A percentile compares a stretch with the other conserved stretches of the same genome.
These are phyloP conservation scores for Nannospalax galili DNA, from an alignment of 2,113 vertebrate genomes.

Conservation along the genomic window DNA sequence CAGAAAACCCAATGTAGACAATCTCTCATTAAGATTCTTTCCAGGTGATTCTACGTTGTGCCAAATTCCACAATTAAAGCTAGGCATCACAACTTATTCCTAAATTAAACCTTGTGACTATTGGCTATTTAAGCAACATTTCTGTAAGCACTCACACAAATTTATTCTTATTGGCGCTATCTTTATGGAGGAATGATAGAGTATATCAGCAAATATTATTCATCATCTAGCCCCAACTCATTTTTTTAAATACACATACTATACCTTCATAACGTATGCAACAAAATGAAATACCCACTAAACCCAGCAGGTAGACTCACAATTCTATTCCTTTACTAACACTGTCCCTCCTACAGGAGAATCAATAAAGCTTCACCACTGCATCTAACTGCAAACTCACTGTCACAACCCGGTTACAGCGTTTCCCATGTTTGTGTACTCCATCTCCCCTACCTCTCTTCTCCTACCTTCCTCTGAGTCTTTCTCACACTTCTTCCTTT, in stretches of 20 bases:
- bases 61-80: background rate
- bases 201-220: background rate
- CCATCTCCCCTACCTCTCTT: background rate
- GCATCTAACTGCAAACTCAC: background rate
- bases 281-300: background rate
- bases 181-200: background rate
- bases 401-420: background rate
- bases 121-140: background rate
- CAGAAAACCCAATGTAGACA: background rate
- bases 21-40: background rate
- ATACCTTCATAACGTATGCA: background rate
- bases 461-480: background rate
- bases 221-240: background rate
- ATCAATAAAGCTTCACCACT: background rate
- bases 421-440: background rate
- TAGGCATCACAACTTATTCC: background rate
- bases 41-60: background rate
- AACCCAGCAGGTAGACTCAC: background rate
- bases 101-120: constrained; percentile 2
- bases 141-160: background rate
- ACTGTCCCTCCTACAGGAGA: background rate
- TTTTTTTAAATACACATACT: background rate
- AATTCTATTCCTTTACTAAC: background rate
- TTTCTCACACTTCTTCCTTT: background rate
- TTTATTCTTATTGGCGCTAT: background rate